Conservation (phyloP, 1,140 invertebrate species). For the Neuroterus valhalla region DNA sequence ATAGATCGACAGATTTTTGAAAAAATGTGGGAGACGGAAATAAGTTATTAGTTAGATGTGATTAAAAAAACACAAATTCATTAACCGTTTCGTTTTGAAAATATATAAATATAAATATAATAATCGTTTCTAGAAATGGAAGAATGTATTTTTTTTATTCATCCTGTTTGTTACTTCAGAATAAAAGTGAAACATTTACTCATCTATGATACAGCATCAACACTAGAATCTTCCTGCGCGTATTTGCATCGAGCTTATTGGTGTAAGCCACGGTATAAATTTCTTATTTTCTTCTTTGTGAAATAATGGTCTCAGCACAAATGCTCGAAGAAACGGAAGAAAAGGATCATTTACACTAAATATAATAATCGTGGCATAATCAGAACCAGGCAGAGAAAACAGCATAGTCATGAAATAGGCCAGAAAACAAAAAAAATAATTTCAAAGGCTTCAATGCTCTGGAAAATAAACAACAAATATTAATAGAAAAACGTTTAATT, state of each 20-base stretch:
- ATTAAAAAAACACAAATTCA: no score
- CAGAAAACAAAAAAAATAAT: neutral
- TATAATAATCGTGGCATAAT: slow-evolving; percentile 31
- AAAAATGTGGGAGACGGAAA: no score
- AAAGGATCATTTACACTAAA: slow-evolving; percentile 39
- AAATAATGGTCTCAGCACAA: slow-evolving; percentile 33
- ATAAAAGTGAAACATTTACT: slow-evolving; percentile 69
- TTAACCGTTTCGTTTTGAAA: no score
- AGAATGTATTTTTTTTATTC: neutral
- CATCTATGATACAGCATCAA: slow-evolving; percentile 60
- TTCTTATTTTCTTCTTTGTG: slow-evolving; percentile 30
- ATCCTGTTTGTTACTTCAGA: slow-evolving; percentile 67
- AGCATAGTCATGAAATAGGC: neutral
- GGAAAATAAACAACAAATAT: no score
- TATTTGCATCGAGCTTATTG: slow-evolving; percentile 45
- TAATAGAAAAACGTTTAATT: no score
- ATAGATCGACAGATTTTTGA: no score
- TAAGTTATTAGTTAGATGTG: no score
- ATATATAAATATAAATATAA: no score
- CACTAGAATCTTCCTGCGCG: slow-evolving; percentile 44
- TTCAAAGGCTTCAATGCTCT: slow-evolving; percentile 3
- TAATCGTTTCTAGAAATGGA: neutral
- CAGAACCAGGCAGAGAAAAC: slow-evolving; percentile 5
- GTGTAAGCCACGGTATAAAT: slow-evolving; percentile 21
- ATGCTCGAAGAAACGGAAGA: slow-evolving; percentile 31